Percentiles rank a stretch among this genome's conserved stretches.
Conservation (phyloP, 2,888 invertebrate genomes). For the Bombyx huttoni region DNA sequence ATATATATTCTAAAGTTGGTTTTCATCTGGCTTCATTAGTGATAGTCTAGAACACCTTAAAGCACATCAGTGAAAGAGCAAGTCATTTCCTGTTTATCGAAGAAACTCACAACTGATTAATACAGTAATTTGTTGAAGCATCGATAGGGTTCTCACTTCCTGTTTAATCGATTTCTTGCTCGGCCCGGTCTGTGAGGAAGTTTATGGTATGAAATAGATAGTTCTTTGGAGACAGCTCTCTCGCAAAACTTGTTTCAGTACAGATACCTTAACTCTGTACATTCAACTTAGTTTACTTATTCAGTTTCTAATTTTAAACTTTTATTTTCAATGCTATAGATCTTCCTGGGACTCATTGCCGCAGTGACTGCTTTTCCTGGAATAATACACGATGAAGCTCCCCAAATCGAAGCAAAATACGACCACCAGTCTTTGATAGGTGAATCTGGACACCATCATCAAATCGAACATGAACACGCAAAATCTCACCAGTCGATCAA, state of each 20-base stretch:
- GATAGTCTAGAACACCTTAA: neutral
- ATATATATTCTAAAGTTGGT: neutral
- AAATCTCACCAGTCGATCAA: conserved; percentile 80
- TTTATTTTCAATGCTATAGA: conserved; percentile 27
- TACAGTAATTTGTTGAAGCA: conserved; percentile 29
- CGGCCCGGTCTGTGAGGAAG: conserved; percentile 5
- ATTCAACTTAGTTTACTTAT: neutral
- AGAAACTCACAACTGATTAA: conserved; percentile 16
- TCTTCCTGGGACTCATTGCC: conserved; percentile 63
- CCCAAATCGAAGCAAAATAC: conserved; percentile 46
- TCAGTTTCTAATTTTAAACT: too few relatives aligned
- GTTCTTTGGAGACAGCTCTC: neutral
- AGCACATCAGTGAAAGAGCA: too few relatives aligned
- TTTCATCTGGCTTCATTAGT: neutral
- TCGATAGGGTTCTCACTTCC: conserved; percentile 27
- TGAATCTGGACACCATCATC: conserved; percentile 71
- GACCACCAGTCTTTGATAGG: conserved; percentile 52
- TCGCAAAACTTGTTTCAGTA: conserved; percentile 1
- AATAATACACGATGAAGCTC: conserved; percentile 52
- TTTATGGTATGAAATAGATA: conserved; percentile 1
- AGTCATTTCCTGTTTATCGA: neutral
- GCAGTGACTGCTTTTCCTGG: conserved; percentile 59
- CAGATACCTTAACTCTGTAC: neutral
- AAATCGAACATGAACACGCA: conserved; percentile 76
- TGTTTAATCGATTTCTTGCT: conserved; percentile 17